phyloP scores from a whole-genome alignment of 2,888 invertebrate genomes.

The Pteria penguin region DNA sequence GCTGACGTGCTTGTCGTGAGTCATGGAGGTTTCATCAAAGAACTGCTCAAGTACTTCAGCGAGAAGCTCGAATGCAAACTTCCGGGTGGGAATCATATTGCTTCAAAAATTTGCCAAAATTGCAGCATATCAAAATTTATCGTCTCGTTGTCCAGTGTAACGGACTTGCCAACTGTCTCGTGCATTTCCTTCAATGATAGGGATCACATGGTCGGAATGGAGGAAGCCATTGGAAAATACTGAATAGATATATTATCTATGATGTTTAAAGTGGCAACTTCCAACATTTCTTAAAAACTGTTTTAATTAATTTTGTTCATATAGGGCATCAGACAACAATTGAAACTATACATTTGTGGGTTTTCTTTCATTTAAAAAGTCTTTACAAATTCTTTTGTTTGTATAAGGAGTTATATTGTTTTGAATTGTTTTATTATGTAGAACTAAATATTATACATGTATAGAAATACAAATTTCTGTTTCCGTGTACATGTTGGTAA shows the following conservation, averaged over 20 bases:
- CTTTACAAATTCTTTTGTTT: too few relatives aligned
- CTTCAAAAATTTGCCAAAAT: constrained; percentile 77
- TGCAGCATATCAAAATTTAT: constrained; percentile 79
- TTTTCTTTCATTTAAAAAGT: too few relatives aligned
- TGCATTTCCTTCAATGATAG: constrained; percentile 77
- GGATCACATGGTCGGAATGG: constrained; percentile 70
- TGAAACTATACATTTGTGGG: too few relatives aligned
- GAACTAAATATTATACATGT: too few relatives aligned
- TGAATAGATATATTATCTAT: not conserved
- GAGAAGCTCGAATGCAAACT: constrained; percentile 71
- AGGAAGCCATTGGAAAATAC: constrained; percentile 49
- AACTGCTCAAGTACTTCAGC: constrained; percentile 76
- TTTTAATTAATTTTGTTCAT: too few relatives aligned
- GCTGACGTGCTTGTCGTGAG: constrained; percentile 78
- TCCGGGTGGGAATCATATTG: constrained; percentile 74
- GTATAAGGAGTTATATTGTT: too few relatives aligned
- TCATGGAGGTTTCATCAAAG: constrained; percentile 79
- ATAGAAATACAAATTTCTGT: too few relatives aligned
- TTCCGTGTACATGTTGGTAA: too few relatives aligned
- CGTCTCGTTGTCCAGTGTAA: constrained; percentile 63
- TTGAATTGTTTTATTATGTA: too few relatives aligned
- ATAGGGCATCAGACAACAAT: too few relatives aligned
- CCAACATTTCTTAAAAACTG: too few relatives aligned
- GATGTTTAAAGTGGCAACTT: too few relatives aligned
- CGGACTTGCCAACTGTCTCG: constrained; percentile 67